Base-by-base conservation (phyloP, 92 coral and sea anemone species). In the Phenganax stokvisi region DNA sequence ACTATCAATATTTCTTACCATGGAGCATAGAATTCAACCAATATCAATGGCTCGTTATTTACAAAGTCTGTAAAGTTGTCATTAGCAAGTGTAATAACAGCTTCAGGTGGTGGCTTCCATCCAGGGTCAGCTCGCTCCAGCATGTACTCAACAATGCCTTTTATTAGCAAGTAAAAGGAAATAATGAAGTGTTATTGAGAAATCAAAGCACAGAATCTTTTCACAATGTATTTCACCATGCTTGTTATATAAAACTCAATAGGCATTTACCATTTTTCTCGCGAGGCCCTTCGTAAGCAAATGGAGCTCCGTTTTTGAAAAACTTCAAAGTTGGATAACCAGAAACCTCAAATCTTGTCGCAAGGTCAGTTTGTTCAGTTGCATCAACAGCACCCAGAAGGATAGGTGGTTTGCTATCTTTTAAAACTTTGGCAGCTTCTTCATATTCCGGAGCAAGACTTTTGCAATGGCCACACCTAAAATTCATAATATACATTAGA, bases 401-500 rank as follows among this genome's bases (percentile, higher is more conserved):
- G 7, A 94, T 97, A 74, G 98, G 98, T 20, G 94, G 98, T n/a
- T 85, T 86, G 63, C 71, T 89, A 47, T 66, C 72, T 80, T 94
- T 94, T 88, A 94, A 86, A 63, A 75, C 88, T 79, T 90, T 89
- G 6, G 98, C 98, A 67, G 98, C 98, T 84, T 92, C 92, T 56
- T 92, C 94, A 84, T 94, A 94, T 64, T 89, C 91, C 13, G 98
- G 98, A 17, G 97, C 98, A 61, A 94, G 85, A 0, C 84, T 17
- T 80, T 94, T 92, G 67, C 98, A 94, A 82, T 94, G 98, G 7
- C 98, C 98, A 90, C 98, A 94, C 98, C 98, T 94, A n/a, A 69
- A 2, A 10, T 2, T 56, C 3, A 15, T 15, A 10, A 15, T 56
- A 56, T 10, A 10, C 60, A 70, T 13, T 29, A 56, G 15, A 56